A percentile compares a stretch with the other conserved stretches of the same genome.
Conservation (phyloP, 2,797 vertebrate genomes). For the Hippoglossus hippoglossus region DNA sequence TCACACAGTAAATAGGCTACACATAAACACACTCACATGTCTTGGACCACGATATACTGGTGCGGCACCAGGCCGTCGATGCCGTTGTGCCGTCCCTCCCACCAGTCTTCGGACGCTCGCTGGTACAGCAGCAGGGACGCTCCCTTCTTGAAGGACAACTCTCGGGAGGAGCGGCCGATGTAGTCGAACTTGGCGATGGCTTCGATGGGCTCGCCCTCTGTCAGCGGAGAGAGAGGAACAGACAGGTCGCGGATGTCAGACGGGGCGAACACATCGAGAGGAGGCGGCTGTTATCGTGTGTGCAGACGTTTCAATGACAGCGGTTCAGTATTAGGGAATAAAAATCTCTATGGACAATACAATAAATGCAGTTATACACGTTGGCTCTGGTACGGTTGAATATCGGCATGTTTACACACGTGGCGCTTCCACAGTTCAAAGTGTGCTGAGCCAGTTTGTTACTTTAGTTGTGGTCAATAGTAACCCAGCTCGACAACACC, state of each 20-base stretch:
- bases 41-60: slow-evolving; percentile 98
- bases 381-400: neutral
- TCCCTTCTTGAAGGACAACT: slow-evolving; percentile 98
- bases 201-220: slow-evolving; percentile 98
- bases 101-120: slow-evolving; percentile 98
- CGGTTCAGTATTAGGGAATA: neutral
- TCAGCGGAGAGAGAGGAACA: slow-evolving; percentile 44
- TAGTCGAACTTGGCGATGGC: slow-evolving; percentile 99
- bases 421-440: slow-evolving; percentile 23
- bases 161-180: slow-evolving; percentile 92
- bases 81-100: slow-evolving; percentile 98
- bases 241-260: slow-evolving; percentile 50
- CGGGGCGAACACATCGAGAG: slow-evolving; percentile 8
- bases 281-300: neutral
- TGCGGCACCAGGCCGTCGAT: slow-evolving; percentile 97
- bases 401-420: slow-evolving; percentile 19
- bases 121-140: slow-evolving; percentile 97
- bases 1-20: neutral
- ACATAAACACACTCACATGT: slow-evolving; percentile 89
- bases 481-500: slow-evolving; percentile 53
- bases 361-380: neutral
- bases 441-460: slow-evolving; percentile 44
- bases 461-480: slow-evolving; percentile 67
- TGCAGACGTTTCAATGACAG: slow-evolving; percentile 11
- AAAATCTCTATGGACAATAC: neutral